Base-by-base conservation (phyloP, 2,888 invertebrate species). In the Neoitamus cyanurus region DNA sequence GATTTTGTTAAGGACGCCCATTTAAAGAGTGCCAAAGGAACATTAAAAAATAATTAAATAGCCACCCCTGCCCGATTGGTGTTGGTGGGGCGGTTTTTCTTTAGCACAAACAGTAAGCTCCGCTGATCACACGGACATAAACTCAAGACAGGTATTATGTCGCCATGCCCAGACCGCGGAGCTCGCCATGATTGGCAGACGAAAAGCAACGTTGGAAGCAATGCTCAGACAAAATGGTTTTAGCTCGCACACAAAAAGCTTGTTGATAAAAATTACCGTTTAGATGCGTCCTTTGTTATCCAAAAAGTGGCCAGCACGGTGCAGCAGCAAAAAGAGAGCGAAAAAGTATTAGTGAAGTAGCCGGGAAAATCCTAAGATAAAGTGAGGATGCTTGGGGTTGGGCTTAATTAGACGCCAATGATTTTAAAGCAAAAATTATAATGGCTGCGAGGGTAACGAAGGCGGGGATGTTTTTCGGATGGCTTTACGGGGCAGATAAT, bases 31-130 rank as follows among this genome's bases (percentile, higher is more conserved):
- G 84, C 77, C 78, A 80, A 80, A 80, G 28, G 78, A 48, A 80
- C 84, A 84, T 84, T 84, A 84, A 84, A 84, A 80, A 80, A 80
- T 84, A 84, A 84, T 84, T 84, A 84, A 70, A 42, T 42, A 80
- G 20, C 80, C n/a, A n/a, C n/a, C 42, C 70, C 70, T 75, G 75
- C 25, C 28, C 31, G 70, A 70, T 30, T 77, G 34, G 48, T 20
- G 46, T 11, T 46, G 28, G 37, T 13, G 48, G 28, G 36, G 7
- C 6, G 69, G 30, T 69, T 69, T 48, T 34, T 70, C 31, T 70
- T 70, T n/a, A 15, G 28, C 30, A 6, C 70, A 31, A 36, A 37
- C 69, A 82, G 36, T 48, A 28, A 69, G 68, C 31, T 25, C 9
- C 58, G 58, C 58, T 25, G 42, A 68, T 82, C 37, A 36, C 30